Percentiles rank a stretch among this genome's conserved stretches.
phyloP scores from a whole-genome alignment of 2,797 vertebrate genomes.

The Neostethus bicornis region DNA sequence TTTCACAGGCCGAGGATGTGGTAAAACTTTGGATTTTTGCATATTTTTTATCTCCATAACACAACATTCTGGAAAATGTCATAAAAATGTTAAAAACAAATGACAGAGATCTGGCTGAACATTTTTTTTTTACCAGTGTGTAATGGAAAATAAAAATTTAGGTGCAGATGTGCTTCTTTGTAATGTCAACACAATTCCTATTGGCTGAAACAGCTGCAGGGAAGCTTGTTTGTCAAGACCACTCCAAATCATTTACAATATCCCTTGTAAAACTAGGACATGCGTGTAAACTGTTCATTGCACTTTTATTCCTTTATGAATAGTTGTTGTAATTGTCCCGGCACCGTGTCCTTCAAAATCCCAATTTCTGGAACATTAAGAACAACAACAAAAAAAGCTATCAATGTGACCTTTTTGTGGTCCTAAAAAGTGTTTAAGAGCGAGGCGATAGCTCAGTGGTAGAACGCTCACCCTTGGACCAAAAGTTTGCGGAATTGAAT shows the following conservation, averaged over 20 bases:
- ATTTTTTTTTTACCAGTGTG: constrained; percentile 15
- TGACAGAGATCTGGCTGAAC: background rate
- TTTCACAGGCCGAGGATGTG: background rate
- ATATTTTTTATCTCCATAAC: background rate
- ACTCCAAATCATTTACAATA: constrained; percentile 62
- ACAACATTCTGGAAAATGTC: constrained; percentile 5
- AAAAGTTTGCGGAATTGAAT: too few species aligned
- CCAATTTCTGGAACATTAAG: constrained; percentile 60
- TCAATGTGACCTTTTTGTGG: constrained; percentile 46
- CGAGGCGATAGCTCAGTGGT: too few species aligned
- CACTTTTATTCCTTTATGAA: constrained; percentile 46
- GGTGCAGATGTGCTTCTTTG: constrained; percentile 12
- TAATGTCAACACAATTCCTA: constrained; percentile 13
- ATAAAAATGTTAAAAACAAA: too few species aligned
- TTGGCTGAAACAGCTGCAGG: constrained; percentile 5
- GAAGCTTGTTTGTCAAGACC: constrained; percentile 52
- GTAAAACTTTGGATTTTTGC: background rate
- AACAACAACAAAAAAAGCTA: constrained; percentile 18
- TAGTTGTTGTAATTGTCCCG: constrained; percentile 72
- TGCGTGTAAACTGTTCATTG: constrained; percentile 59
- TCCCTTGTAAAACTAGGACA: constrained; percentile 65
- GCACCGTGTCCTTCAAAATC: constrained; percentile 66
- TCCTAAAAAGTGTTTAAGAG: constrained; percentile 45
- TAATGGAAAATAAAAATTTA: constrained; percentile 10
- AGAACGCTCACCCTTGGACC: too few species aligned